phyloP scores from a whole-genome alignment of 2,888 invertebrate genomes.

The Sphaeridia pumilis region DNA sequence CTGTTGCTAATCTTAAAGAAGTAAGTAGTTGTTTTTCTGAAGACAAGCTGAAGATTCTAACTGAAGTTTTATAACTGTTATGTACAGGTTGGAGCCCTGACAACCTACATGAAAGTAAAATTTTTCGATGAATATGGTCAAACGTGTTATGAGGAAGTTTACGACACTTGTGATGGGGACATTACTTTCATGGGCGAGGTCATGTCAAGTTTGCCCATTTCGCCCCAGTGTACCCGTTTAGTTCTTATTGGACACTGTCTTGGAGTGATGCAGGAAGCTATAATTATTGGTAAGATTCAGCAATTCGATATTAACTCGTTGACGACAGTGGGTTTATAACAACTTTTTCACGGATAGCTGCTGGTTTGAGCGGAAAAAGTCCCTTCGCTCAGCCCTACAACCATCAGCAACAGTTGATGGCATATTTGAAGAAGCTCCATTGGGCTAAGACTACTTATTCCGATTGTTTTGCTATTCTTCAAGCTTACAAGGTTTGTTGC shows the following conservation, averaged over 20 bases:
- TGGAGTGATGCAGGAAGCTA: slow-evolving; percentile 69
- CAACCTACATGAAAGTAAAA: background rate
- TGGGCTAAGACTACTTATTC: slow-evolving; percentile 76
- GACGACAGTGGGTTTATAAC: too few species aligned
- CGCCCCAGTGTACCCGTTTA: slow-evolving; percentile 67
- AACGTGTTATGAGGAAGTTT: slow-evolving; percentile 18
- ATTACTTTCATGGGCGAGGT: slow-evolving; percentile 73
- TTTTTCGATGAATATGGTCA: background rate
- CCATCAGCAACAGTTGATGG: slow-evolving; percentile 52
- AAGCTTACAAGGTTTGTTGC: slow-evolving; percentile 57
- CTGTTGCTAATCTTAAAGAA: slow-evolving; percentile 71
- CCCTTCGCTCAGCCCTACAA: slow-evolving; percentile 64
- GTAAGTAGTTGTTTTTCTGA: slow-evolving; percentile 38
- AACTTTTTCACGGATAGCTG: slow-evolving; percentile 46
- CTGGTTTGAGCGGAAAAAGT: slow-evolving; percentile 67
- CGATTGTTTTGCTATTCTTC: slow-evolving; percentile 69
- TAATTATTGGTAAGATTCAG: slow-evolving; percentile 58
- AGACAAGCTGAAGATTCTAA: background rate
- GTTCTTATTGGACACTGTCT: slow-evolving; percentile 77
- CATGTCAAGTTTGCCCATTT: slow-evolving; percentile 70
- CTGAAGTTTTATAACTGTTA: background rate
- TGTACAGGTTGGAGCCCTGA: background rate
- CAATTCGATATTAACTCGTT: background rate
- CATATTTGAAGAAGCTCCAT: slow-evolving; percentile 60
- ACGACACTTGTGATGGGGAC: slow-evolving; percentile 62